phyloP scores from a whole-genome alignment of 1,140 invertebrate genomes.

The Pogonomyrmex californicus region DNA sequence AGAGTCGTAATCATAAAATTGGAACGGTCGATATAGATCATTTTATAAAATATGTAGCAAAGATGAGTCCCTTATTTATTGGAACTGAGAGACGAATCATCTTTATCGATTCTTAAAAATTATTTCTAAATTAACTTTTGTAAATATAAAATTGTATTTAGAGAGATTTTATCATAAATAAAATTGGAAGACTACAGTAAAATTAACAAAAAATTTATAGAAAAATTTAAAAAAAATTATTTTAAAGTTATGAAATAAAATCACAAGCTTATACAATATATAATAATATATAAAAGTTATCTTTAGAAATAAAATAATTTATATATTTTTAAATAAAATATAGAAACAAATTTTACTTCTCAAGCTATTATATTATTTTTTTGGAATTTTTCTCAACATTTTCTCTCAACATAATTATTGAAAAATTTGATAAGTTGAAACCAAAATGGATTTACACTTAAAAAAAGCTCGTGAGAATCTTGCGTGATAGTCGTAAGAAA shows the following conservation, averaged over 20 bases:
- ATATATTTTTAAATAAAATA: slow-evolving; percentile 3
- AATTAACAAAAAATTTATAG: too few species aligned
- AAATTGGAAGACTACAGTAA: too few species aligned
- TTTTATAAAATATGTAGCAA: slow-evolving; percentile 71
- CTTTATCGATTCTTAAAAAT: slow-evolving; percentile 35
- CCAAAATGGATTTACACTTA: neutral
- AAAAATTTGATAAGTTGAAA: neutral
- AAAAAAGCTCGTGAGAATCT: slow-evolving; percentile 14
- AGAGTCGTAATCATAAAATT: slow-evolving; percentile 72
- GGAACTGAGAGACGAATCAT: slow-evolving; percentile 72
- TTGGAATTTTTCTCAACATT: neutral
- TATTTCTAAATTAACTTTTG: neutral
- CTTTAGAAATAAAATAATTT: neutral
- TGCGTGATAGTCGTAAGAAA: slow-evolving; percentile 66
- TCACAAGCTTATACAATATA: neutral
- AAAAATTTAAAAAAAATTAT: too few species aligned
- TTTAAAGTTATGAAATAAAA: neutral
- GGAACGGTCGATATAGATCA: slow-evolving; percentile 73
- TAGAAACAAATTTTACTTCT: neutral
- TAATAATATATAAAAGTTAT: neutral
- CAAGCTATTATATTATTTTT: neutral
- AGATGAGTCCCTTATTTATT: slow-evolving; percentile 74
- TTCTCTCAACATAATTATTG: neutral
- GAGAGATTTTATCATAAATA: neutral
- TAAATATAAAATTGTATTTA: neutral